These are phyloP conservation scores for Microplitis manilae DNA, from an alignment of 2,888 invertebrate genomes.

Conservation along the genomic window DNA sequence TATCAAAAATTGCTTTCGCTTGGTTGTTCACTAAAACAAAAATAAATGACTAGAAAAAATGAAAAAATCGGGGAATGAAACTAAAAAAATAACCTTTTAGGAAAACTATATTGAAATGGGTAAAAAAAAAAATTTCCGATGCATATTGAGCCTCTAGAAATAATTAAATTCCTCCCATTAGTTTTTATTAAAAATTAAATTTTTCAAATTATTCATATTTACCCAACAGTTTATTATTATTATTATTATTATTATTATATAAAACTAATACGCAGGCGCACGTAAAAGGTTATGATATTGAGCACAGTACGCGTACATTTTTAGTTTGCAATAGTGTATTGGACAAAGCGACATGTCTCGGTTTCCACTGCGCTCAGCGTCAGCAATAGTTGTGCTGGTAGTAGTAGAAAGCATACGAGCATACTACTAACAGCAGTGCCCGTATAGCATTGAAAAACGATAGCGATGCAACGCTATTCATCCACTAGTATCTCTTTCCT, in stretches of 20 bases:
- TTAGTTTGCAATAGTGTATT: constrained; percentile 36
- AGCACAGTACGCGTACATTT: constrained; percentile 27
- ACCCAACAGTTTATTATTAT: too few species aligned
- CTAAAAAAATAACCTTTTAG: constrained; percentile 2
- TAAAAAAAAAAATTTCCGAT: background rate
- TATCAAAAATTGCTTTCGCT: background rate
- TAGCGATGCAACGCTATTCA: constrained; percentile 31
- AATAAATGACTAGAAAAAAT: background rate
- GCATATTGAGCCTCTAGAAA: background rate
- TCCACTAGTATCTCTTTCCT: background rate
- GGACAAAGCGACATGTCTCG: constrained; percentile 47
- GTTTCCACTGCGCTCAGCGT: constrained; percentile 42
- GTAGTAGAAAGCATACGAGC: background rate
- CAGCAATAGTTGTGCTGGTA: background rate
- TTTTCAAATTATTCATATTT: too few species aligned
- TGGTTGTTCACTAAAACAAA: background rate
- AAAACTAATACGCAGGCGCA: constrained; percentile 42
- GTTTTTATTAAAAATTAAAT: background rate
- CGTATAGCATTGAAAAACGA: constrained; percentile 39
- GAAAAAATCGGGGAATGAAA: background rate
- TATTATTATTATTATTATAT: too few species aligned
- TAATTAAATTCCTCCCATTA: background rate
- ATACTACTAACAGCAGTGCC: background rate
- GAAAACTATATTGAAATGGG: background rate
- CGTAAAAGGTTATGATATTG: constrained; percentile 40